Evolutionary conservation across 2,113 vertebrate genomes (phyloP).

Genomic region (Heterochromis multidens): DNA sequence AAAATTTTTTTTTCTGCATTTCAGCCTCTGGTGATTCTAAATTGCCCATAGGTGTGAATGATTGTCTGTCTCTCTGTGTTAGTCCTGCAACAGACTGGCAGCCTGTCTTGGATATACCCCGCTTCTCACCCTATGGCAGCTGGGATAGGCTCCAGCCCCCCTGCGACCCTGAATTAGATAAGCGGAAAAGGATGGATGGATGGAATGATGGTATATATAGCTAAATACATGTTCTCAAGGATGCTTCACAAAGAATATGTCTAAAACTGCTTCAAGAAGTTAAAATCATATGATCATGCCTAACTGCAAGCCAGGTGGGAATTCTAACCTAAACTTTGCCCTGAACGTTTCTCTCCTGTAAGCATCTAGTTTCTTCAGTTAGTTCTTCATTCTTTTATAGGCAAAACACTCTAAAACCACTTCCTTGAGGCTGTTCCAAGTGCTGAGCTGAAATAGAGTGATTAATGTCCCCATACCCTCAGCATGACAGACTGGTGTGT

Average conservation of each 20-base stretch:
- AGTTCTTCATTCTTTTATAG: conserved; percentile 47
- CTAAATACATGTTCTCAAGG: background rate
- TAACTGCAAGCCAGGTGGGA: background rate
- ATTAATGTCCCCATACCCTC: conserved; percentile 8
- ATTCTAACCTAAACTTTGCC: background rate
- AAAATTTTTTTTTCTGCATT: too few relatives aligned
- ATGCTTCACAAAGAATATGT: background rate
- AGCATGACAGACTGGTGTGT: background rate
- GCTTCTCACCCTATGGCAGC: background rate
- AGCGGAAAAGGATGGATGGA: too few relatives aligned
- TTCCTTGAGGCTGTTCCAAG: conserved; percentile 26
- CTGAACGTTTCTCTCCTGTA: background rate
- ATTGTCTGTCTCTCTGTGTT: too few relatives aligned
- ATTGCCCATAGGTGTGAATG: too few relatives aligned
- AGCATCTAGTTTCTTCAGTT: background rate
- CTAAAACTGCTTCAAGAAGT: background rate
- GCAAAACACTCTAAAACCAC: conserved; percentile 10
- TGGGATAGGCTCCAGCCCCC: background rate
- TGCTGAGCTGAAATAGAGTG: background rate
- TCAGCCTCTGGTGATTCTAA: too few relatives aligned
- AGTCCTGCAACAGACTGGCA: too few relatives aligned
- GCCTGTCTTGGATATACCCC: too few relatives aligned
- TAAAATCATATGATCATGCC: background rate
- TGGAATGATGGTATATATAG: background rate
- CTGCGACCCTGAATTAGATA: too few relatives aligned